These are phyloP conservation scores for Teleopsis dalmanni DNA, from an alignment of 1,140 invertebrate genomes.

Conservation along the genomic window DNA sequence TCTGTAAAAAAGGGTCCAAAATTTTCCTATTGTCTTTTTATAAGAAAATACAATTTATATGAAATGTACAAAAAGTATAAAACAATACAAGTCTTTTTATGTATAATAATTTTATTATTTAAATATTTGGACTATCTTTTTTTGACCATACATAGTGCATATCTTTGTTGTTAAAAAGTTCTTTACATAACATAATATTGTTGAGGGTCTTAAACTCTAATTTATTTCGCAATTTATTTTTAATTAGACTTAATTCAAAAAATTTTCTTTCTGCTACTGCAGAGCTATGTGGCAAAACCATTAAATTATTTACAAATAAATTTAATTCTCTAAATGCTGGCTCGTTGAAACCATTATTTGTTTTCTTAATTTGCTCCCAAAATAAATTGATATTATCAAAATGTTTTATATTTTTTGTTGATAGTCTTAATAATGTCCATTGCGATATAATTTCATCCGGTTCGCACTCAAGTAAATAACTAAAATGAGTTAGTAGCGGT, in stretches of 20 bases:
- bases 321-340: background rate
- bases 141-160: slow-evolving; percentile 2
- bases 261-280: slow-evolving; percentile 8
- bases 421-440: slow-evolving; percentile 4
- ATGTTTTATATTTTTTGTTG: background rate
- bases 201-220: background rate
- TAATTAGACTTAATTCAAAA: slow-evolving; percentile 5
- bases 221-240: slow-evolving; percentile 9
- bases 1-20: too few species aligned
- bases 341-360: slow-evolving; percentile 8
- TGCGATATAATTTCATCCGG: background rate
- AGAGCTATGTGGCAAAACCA: slow-evolving; percentile 4
- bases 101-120: too few species aligned
- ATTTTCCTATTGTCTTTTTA: too few species aligned
- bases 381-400: background rate
- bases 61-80: too few species aligned
- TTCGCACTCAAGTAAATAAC: background rate
- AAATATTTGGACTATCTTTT: too few species aligned
- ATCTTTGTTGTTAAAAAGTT: slow-evolving; percentile 2
- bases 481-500: background rate
- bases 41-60: too few species aligned
- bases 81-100: too few species aligned
- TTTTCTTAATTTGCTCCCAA: slow-evolving; percentile 4
- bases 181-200: slow-evolving; percentile 6
- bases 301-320: slow-evolving; percentile 3